Evolutionary conservation across 2,888 invertebrate species (phyloP).

Genomic region (Pyrgus malvae): DNA sequence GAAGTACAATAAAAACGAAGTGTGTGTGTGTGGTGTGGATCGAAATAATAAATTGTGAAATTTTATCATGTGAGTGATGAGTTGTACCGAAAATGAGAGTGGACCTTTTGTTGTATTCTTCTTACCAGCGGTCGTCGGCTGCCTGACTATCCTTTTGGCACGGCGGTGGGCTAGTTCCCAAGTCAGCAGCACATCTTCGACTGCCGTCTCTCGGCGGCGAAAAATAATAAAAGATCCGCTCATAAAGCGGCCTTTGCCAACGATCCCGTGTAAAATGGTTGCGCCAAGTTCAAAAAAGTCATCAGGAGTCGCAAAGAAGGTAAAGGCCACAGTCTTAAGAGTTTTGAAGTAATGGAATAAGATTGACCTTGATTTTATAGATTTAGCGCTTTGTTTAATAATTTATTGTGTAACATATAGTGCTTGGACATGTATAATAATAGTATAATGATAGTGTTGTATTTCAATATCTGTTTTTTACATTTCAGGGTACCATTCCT

Average conservation of each 20-base stretch:
- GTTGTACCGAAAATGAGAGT: conserved; percentile 81
- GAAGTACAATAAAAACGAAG: conserved; percentile 4
- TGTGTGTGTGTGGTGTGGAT: conserved; percentile 30
- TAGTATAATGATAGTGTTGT: not conserved
- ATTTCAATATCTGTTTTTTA: not conserved
- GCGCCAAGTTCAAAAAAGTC: conserved; percentile 67
- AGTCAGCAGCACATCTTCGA: conserved; percentile 69
- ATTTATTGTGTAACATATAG: not conserved
- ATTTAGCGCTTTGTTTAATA: not conserved
- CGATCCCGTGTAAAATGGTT: conserved; percentile 71
- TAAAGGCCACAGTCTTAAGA: conserved; percentile 29
- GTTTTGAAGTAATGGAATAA: not conserved
- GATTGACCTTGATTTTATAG: not conserved
- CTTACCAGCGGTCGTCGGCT: conserved; percentile 77
- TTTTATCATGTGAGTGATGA: conserved; percentile 81
- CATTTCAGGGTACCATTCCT: conserved; percentile 35
- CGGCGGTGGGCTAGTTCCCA: conserved; percentile 76
- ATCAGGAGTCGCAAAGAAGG: conserved; percentile 64
- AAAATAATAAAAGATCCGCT: conserved; percentile 78
- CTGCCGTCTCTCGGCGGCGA: conserved; percentile 74
- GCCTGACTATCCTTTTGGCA: conserved; percentile 75
- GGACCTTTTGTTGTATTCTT: conserved; percentile 81
- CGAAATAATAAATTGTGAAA: conserved; percentile 61
- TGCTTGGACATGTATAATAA: not conserved
- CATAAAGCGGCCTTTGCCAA: conserved; percentile 69